Percentiles rank a stretch among this genome's conserved stretches.
These are phyloP conservation scores for Neodiprion virginianus DNA, from an alignment of 1,140 invertebrate species.

Conservation along the genomic window DNA sequence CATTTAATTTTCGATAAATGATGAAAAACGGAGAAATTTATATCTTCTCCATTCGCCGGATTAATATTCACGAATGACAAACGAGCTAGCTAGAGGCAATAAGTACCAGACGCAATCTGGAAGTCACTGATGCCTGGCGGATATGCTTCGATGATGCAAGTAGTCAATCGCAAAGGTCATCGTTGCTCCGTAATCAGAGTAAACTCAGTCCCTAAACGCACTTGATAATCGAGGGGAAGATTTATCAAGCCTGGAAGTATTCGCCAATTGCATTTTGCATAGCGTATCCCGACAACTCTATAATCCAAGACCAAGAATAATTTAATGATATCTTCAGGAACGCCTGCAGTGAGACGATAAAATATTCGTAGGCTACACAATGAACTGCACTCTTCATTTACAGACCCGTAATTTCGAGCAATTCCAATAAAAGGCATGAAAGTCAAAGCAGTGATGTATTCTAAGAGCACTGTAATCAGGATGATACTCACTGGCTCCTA, in stretches of 20 bases:
- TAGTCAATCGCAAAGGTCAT: slow-evolving; percentile 2
- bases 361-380: too few relatives aligned
- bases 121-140: neutral
- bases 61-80: too few relatives aligned
- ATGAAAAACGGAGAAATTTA: too few relatives aligned
- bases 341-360: too few relatives aligned
- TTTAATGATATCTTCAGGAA: too few relatives aligned
- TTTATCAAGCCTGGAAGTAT: neutral
- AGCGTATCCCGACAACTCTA: too few relatives aligned
- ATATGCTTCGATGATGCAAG: neutral
- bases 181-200: neutral
- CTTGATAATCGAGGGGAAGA: neutral
- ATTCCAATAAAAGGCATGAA: neutral
- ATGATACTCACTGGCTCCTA: neutral
- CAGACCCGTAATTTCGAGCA: too few relatives aligned
- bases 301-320: too few relatives aligned
- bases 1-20: too few relatives aligned
- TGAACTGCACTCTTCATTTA: too few relatives aligned
- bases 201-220: neutral
- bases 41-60: too few relatives aligned
- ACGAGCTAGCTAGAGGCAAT: neutral
- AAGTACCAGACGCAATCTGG: neutral
- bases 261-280: too few relatives aligned
- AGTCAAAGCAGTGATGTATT: neutral
- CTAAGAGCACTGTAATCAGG: neutral